These are phyloP conservation scores for Lytechinus variegatus DNA, from an alignment of 35 echinoderm and acorn worm genomes.

Conservation along the genomic window DNA sequence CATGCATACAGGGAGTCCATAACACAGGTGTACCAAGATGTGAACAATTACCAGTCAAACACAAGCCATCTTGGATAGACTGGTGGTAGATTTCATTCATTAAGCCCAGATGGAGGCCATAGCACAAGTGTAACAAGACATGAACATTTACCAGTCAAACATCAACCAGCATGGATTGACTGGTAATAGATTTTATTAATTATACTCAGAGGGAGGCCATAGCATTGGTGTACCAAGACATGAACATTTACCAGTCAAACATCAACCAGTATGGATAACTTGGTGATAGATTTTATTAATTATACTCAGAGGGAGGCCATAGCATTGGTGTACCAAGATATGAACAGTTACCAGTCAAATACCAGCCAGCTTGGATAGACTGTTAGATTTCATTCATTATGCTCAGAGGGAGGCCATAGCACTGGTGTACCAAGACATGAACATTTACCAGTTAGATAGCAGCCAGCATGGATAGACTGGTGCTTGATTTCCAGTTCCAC, in stretches of 20 bases:
- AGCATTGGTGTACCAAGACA: not conserved
- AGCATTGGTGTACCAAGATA: not conserved
- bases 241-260: not conserved
- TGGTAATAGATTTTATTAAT: not conserved
- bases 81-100: slow-evolving; percentile 84
- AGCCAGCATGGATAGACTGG: too few relatives aligned
- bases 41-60: not conserved
- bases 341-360: slow-evolving; percentile 23
- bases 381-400: not conserved
- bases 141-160: slow-evolving; percentile 26
- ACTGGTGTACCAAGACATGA: too few relatives aligned
- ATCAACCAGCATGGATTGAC: not conserved
- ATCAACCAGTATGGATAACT: slow-evolving; percentile 73
- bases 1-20: too few relatives aligned
- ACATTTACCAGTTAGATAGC: too few relatives aligned
- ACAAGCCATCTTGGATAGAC: slow-evolving; percentile 76
- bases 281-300: slow-evolving; percentile 86
- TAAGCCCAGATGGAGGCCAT: slow-evolving; percentile 83
- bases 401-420: too few relatives aligned
- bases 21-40: too few relatives aligned
- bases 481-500: too few relatives aligned
- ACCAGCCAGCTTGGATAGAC: not conserved
- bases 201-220: too few relatives aligned
- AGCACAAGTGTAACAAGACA: not conserved
- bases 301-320: slow-evolving; percentile 84